A percentile compares a stretch with the other conserved stretches of the same genome.
These are phyloP conservation scores for Lateolabrax maculatus DNA, from an alignment of 2,797 vertebrate genomes.

Conservation along the genomic window DNA sequence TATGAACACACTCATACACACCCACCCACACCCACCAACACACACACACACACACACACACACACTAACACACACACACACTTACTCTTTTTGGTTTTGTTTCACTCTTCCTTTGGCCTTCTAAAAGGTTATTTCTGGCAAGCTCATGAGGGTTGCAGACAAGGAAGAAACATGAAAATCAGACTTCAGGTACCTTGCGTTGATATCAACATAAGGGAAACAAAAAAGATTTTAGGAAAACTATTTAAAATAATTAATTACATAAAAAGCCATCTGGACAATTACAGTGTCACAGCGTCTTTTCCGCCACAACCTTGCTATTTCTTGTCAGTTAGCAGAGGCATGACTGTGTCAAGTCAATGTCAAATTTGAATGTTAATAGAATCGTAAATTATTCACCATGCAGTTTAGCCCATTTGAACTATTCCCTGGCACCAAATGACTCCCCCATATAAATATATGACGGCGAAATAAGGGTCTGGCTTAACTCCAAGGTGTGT, in stretches of 20 bases:
- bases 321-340: conserved; percentile 68
- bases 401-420: conserved; percentile 82
- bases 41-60: conserved; percentile 20
- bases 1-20: conserved; percentile 48
- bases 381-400: conserved; percentile 87
- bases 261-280: conserved; percentile 59
- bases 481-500: conserved; percentile 54
- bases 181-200: conserved; percentile 16
- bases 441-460: conserved; percentile 78
- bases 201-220: neutral
- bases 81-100: conserved; percentile 51
- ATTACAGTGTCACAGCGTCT: conserved; percentile 55
- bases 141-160: conserved; percentile 31
- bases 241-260: conserved; percentile 33
- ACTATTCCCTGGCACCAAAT: conserved; percentile 77
- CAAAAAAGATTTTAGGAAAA: conserved; percentile 35
- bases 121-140: conserved; percentile 74
- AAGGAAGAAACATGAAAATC: conserved; percentile 38
- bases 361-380: conserved; percentile 89
- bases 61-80: conserved; percentile 4
- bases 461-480: conserved; percentile 64
- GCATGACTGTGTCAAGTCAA: conserved; percentile 84
- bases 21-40: too few relatives aligned
- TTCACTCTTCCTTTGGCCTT: conserved; percentile 67
- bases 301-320: conserved; percentile 45